Base-by-base conservation (phyloP, 2,113 vertebrate species). In the Saimiri boliviensis region DNA sequence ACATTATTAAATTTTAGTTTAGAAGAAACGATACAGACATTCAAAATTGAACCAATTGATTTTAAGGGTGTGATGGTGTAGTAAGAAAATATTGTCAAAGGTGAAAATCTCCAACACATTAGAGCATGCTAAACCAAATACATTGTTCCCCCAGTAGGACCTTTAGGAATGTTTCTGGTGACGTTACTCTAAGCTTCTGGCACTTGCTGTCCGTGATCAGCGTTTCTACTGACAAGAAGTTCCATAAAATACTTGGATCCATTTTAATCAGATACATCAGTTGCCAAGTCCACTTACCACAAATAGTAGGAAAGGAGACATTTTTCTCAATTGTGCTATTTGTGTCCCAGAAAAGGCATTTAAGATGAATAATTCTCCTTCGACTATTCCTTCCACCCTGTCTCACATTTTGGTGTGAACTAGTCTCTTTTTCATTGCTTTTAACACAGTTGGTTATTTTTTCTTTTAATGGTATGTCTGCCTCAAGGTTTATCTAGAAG, bases 41-140 rank as follows among this genome's bases (percentile, higher is more conserved):
- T 47, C 86, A 98, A 93, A 94, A 96, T 8, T 74, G 23, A 98
- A 68, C 45, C 68, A 97, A 58, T 20, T 97, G 54, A 63, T 93
- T 95, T 97, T 86, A 92, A 82, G 95, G 47, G 79, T 95, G 77
- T 95, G 89, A 94, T 96, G 63, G 45, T 58, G 21, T 76, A 79
- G 63, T 84, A 89, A 80, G 76, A 32, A 97, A 97, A 74, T 42
- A 47, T 86, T 83, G 95, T 89, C 63, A 93, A 81, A 87, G 17
- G 12, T 87, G 63, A 71, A 58, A 85, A 96, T 87, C 97, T 71
- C n/a, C n/a, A 93, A 35, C 56, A 96, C 71, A 74, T 0, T 84
- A 54, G 87, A 95, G 49, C 79, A 42, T 32, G 60, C 56, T 95
- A 92, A 96, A 86, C 2, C 20, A 42, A 60, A 27, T 63, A 12